Evolutionary conservation across 1,140 invertebrate genomes (phyloP), one percentile per base, ranked within the genome.

Genomic region (Drosophila repleta): DNA sequence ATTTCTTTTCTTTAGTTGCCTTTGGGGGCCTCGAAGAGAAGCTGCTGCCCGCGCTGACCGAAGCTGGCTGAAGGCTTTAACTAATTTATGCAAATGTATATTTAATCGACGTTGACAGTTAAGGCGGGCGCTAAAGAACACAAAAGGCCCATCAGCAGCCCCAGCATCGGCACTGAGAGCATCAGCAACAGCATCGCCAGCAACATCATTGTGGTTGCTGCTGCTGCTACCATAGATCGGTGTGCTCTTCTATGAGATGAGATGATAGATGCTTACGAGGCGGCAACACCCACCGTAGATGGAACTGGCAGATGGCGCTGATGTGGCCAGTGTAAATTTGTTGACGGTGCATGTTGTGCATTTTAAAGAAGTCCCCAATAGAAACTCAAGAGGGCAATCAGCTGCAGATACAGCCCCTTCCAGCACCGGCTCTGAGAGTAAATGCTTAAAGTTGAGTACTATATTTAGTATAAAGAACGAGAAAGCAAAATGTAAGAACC

Each of bases 41-140:
- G 64, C 51, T 73, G 65, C 51, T 85, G 57, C 48, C 51, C 64
- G 65, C 60, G 24, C 60, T 66, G 53, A 32, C 53, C 49, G 48
- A 8, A 10, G 29, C 29, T 29, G 29, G 29, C 37, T 52, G 41
- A 65, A 69, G 56, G 65, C 56, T 71, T 83, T 79, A 66, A 65
- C 76, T 84, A 90, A 90, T 90, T 88, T 80, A 90, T 90, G 88
- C 88, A 90, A 90, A 90, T 90, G 88, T 78, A 77, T 88, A 84
- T 90, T 90, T 90, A 90, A 90, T 90, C 82, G 71, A 67, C 83
- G 88, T 80, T 90, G 88, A 90, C 88, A 90, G 88, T 90, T 90
- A 90, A 88, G 77, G 79, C 83, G 76, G 82, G 46, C 61, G 66
- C 61, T 73, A 55, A 52, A 68, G 62, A 68, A 49, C 65, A 66